Conservation (phyloP, 37 sponge, comb jelly and placozoan species). For the Bolinopsis microptera region DNA sequence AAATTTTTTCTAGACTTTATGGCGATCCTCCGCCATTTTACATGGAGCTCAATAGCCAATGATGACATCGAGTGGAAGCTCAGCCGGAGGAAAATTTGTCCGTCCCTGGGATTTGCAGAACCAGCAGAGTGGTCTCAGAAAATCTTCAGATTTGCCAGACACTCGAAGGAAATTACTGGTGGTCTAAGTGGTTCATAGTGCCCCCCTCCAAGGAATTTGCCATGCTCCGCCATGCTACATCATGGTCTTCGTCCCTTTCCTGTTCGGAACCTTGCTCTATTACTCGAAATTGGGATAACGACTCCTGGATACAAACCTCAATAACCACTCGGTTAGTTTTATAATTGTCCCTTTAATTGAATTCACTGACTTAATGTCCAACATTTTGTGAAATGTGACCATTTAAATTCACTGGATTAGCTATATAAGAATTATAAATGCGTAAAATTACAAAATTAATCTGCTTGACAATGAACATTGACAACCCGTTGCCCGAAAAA, state of each 20-base stretch:
- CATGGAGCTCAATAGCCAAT: constrained; percentile 39
- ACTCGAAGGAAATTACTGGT: constrained; percentile 41
- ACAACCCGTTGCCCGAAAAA: no score
- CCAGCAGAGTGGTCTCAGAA: constrained; percentile 56
- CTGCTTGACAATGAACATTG: no score
- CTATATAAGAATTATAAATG: no score
- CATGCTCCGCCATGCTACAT: constrained; percentile 63
- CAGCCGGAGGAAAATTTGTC: constrained; percentile 50
- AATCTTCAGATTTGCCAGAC: constrained; percentile 57
- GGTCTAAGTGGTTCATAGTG: constrained; percentile 4
- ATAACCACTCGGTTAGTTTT: constrained; percentile 56
- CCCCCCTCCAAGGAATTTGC: constrained; percentile 47
- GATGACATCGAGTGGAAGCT: background rate
- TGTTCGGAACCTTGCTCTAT: constrained; percentile 43
- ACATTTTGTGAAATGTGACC: no score
- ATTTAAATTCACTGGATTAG: no score
- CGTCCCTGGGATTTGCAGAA: constrained; percentile 45
- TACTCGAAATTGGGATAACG: constrained; percentile 58
- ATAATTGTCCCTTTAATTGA: no score
- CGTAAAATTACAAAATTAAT: no score
- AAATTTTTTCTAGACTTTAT: constrained; percentile 53
- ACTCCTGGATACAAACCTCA: constrained; percentile 3
- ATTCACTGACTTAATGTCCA: no score
- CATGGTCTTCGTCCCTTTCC: constrained; percentile 61
- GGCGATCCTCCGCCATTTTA: constrained; percentile 56